Evolutionary conservation across 1,140 invertebrate genomes (phyloP), one percentile per base, ranked within the genome.

Genomic region (Drosophila seguyi): DNA sequence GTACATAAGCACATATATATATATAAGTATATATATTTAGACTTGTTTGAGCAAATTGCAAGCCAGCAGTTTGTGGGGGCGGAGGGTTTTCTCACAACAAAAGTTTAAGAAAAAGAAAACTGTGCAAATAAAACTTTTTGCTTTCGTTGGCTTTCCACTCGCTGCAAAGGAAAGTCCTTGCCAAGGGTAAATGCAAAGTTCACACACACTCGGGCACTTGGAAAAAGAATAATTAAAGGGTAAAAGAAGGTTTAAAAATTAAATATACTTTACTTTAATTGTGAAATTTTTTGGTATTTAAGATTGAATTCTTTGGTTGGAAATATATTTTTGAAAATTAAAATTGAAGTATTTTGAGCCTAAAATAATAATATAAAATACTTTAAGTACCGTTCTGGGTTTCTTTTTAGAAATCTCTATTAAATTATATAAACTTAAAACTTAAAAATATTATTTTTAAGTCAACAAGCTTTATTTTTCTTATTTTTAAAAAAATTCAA

Each of bases 111-210:
- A 90, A 90, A 90, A 90, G 85, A 90, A 85, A 90, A 90, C 85
- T 88, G 85, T 90, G 85, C 81, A 90, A 90, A 90, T 90, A 90
- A 90, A 90, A 90, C 85, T 90, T 90, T 90, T 81, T 90, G 85
- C 85, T 90, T 88, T 88, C 77, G 81, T 67, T 86, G 50, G 82
- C 82, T 86, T 86, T 87, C 61, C 63, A 55, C 47, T 55, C 41
- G 52, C 55, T 63, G 66, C 65, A 90, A 90, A 88, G 88, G 85
- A 90, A 88, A 90, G 85, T 90, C 85, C 85, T 90, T 90, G 85
- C 85, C 85, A 90, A 90, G 85, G 85, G 85, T 90, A 90, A 90
- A 90, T 90, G 85, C 85, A 90, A 90, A 90, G 87, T 79, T 84
- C 52, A 56, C 66, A 66, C 61, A 77, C 62, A 66, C 60, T 62